These are phyloP conservation scores for Orthonychiurus folsomi DNA, from an alignment of 2,888 invertebrate genomes.

Conservation along the genomic window DNA sequence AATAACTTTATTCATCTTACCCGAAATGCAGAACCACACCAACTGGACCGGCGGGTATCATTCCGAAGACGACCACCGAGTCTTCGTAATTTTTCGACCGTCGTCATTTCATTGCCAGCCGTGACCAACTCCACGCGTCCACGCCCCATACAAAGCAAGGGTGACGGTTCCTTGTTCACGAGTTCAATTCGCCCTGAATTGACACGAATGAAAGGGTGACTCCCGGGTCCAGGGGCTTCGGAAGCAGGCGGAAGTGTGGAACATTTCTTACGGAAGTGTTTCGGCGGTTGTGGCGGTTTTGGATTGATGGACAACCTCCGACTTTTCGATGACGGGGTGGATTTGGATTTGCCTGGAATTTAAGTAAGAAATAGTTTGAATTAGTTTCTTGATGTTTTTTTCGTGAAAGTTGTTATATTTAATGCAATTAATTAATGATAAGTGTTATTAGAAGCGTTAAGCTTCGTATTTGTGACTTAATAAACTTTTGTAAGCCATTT, in stretches of 20 bases:
- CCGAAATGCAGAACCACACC: slow-evolving; percentile 33
- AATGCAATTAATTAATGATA: too few species aligned
- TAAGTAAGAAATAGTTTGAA: too few species aligned
- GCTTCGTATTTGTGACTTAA: too few species aligned
- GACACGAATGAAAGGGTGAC: slow-evolving; percentile 38
- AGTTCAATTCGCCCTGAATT: slow-evolving; percentile 40
- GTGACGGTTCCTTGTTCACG: slow-evolving; percentile 17
- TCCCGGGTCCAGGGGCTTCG: slow-evolving; percentile 6
- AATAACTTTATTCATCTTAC: slow-evolving; percentile 20
- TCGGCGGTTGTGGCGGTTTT: slow-evolving; percentile 21
- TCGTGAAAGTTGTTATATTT: too few species aligned
- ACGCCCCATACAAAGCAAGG: background rate
- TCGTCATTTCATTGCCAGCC: background rate
- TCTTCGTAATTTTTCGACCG: slow-evolving; percentile 8
- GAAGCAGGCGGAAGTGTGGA: slow-evolving; percentile 30
- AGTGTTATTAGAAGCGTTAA: too few species aligned
- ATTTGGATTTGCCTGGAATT: slow-evolving; percentile 22
- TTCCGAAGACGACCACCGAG: slow-evolving; percentile 16
- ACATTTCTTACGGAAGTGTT: slow-evolving; percentile 25
- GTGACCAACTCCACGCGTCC: background rate
- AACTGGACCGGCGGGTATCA: slow-evolving; percentile 36
- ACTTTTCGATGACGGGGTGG: slow-evolving; percentile 38
- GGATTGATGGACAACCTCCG: slow-evolving; percentile 29
- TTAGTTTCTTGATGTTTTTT: too few species aligned
- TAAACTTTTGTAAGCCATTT: too few species aligned